These are phyloP conservation scores for Chymomyza fuscimana DNA, from an alignment of 2,888 invertebrate genomes.

Conservation along the genomic window DNA sequence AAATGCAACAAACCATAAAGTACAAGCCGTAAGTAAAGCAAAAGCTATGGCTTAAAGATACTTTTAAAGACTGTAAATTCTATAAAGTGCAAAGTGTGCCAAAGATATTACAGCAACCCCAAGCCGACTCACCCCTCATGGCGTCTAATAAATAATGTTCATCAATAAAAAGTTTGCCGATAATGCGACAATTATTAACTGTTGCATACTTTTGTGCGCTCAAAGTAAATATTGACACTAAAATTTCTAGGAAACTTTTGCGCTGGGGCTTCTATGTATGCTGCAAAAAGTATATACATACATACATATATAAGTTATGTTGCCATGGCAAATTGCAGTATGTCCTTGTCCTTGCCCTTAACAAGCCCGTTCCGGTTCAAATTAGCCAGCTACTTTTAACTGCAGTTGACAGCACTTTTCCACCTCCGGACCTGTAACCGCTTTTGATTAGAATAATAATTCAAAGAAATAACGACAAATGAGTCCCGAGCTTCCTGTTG, in stretches of 20 bases:
- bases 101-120: not conserved
- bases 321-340: slow-evolving; percentile 8
- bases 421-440: slow-evolving; percentile 40
- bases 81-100: slow-evolving; percentile 59
- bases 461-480: slow-evolving; percentile 57
- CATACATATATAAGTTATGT: not conserved
- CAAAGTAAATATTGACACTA: slow-evolving; percentile 17
- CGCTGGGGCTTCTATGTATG: not conserved
- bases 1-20: slow-evolving; percentile 24
- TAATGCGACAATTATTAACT: not conserved
- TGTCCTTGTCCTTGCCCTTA: not conserved
- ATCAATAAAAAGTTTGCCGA: not conserved
- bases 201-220: slow-evolving; percentile 20
- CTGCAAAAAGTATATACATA: too few species aligned
- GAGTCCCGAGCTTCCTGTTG: slow-evolving; percentile 30
- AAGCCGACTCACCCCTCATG: too few species aligned
- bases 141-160: not conserved
- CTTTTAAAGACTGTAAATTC: slow-evolving; percentile 53
- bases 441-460: slow-evolving; percentile 60
- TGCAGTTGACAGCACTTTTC: slow-evolving; percentile 30
- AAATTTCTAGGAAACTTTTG: slow-evolving; percentile 14
- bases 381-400: not conserved
- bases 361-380: slow-evolving; percentile 8
- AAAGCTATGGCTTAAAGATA: slow-evolving; percentile 2
- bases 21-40: slow-evolving; percentile 3